A percentile compares a stretch with the other conserved stretches of the same genome.
Evolutionary conservation across 2,888 invertebrate genomes (phyloP).

Genomic region (Cheilosia grossa): DNA sequence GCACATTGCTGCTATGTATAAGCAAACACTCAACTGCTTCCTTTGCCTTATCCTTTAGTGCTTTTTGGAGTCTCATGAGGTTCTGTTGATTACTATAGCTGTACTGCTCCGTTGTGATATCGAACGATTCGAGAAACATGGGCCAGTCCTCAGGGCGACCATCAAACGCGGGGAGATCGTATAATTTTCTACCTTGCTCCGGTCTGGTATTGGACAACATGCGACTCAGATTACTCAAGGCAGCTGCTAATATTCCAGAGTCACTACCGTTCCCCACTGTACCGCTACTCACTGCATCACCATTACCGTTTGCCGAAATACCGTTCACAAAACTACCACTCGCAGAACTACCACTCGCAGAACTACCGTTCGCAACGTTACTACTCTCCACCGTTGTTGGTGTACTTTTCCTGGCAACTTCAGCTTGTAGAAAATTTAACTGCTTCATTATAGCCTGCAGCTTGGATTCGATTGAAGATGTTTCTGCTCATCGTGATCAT

Average conservation of each 20-base stretch:
- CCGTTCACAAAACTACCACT: background rate
- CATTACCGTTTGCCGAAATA: background rate
- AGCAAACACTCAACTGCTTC: slow-evolving; percentile 57
- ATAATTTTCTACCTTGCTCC: slow-evolving; percentile 11
- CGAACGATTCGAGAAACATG: slow-evolving; percentile 8
- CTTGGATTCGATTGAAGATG: too few relatives aligned
- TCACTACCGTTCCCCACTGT: slow-evolving; percentile 7
- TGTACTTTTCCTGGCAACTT: too few relatives aligned
- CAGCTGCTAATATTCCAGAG: slow-evolving; percentile 1
- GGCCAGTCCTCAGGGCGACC: slow-evolving; percentile 9
- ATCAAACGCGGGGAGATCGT: slow-evolving; percentile 2
- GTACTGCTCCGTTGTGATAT: slow-evolving; percentile 4
- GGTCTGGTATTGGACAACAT: slow-evolving; percentile 5
- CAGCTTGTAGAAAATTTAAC: too few relatives aligned
- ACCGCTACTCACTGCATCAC: too few relatives aligned
- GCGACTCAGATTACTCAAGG: slow-evolving; percentile 5
- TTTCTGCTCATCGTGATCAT: too few relatives aligned
- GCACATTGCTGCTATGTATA: slow-evolving; percentile 34
- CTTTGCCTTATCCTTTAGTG: slow-evolving; percentile 38
- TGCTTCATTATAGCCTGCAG: too few relatives aligned
- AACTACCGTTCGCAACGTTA: background rate
- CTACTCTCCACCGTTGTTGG: background rate
- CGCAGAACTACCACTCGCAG: too few relatives aligned
- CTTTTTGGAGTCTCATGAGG: slow-evolving; percentile 31
- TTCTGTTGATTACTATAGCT: background rate